phyloP scores from a whole-genome alignment of 1,140 invertebrate species.

The Hermatobates lingyangjiaoensis region DNA sequence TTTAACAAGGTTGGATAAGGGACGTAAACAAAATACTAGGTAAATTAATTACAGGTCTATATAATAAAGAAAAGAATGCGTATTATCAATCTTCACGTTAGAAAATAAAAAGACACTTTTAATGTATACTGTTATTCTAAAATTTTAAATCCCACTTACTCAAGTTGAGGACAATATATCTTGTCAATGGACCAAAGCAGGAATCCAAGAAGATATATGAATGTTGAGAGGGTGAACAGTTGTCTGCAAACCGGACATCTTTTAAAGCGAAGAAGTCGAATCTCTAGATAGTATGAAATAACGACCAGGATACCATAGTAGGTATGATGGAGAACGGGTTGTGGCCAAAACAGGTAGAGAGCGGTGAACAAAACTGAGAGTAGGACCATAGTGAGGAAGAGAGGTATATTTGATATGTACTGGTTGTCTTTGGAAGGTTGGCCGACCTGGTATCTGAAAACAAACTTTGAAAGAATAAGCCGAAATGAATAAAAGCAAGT shows the following conservation, averaged over 20 bases:
- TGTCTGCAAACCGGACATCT: slow-evolving; percentile 16
- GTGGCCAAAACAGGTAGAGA: slow-evolving; percentile 18
- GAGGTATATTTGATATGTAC: slow-evolving; percentile 12
- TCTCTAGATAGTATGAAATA: slow-evolving; percentile 14
- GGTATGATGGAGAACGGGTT: slow-evolving; percentile 17
- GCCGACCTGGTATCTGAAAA: slow-evolving; percentile 11
- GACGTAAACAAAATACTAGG: neutral
- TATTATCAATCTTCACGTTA: neutral
- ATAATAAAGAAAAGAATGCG: neutral
- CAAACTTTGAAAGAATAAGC: neutral
- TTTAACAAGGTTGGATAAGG: neutral
- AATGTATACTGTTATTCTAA: neutral
- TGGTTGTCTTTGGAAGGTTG: slow-evolving; percentile 8
- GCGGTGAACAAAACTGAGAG: slow-evolving; percentile 15
- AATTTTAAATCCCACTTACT: slow-evolving; percentile 13
- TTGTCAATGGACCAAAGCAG: slow-evolving; percentile 20
- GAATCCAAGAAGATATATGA: slow-evolving; percentile 18
- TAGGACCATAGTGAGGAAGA: slow-evolving; percentile 8
- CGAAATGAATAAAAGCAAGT: too few relatives aligned
- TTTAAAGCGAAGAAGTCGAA: slow-evolving; percentile 13
- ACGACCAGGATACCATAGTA: slow-evolving; percentile 18
- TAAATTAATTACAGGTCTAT: neutral
- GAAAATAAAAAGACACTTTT: neutral
- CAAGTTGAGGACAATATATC: slow-evolving; percentile 15
- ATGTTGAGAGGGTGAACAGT: slow-evolving; percentile 15